A percentile compares a stretch with the other conserved stretches of the same genome.
These are phyloP conservation scores for Drosophila nigromelanica DNA, from an alignment of 1,140 invertebrate genomes.

Conservation along the genomic window DNA sequence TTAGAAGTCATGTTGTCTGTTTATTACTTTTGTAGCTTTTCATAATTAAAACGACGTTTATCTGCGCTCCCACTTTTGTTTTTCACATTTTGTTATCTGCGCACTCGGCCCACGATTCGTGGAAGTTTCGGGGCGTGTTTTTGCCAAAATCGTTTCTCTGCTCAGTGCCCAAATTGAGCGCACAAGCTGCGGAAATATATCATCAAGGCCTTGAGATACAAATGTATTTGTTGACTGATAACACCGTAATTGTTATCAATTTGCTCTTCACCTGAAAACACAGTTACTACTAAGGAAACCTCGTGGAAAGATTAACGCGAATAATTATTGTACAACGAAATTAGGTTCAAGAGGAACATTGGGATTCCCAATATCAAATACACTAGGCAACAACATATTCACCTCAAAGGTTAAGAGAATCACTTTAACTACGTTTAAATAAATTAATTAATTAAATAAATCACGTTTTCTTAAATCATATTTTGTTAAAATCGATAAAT, in stretches of 20 bases:
- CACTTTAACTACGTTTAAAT: no score
- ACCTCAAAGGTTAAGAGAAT: no score
- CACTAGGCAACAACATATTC: background rate
- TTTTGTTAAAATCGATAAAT: no score
- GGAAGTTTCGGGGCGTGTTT: slow-evolving; percentile 30
- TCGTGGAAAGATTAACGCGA: background rate
- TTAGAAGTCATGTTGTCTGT: slow-evolving; percentile 66
- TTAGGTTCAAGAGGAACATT: background rate
- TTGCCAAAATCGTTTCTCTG: slow-evolving; percentile 16
- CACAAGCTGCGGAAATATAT: slow-evolving; percentile 43
- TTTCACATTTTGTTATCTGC: slow-evolving; percentile 45
- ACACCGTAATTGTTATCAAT: slow-evolving; percentile 55
- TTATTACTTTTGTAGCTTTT: slow-evolving; percentile 72
- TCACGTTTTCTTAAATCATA: no score
- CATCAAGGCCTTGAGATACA: slow-evolving; percentile 55
- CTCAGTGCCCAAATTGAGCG: slow-evolving; percentile 46
- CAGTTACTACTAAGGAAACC: background rate
- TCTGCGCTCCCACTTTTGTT: slow-evolving; percentile 37
- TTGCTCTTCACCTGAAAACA: slow-evolving; percentile 28
- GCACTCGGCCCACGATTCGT: slow-evolving; percentile 23
- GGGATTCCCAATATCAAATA: background rate
- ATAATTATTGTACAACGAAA: background rate
- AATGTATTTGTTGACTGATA: slow-evolving; percentile 50
- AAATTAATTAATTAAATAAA: no score
- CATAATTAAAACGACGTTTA: slow-evolving; percentile 67